Percentiles rank a stretch among this genome's conserved stretches.
Conservation (phyloP, 2,797 vertebrate species). For the Lerista edwardsae region DNA sequence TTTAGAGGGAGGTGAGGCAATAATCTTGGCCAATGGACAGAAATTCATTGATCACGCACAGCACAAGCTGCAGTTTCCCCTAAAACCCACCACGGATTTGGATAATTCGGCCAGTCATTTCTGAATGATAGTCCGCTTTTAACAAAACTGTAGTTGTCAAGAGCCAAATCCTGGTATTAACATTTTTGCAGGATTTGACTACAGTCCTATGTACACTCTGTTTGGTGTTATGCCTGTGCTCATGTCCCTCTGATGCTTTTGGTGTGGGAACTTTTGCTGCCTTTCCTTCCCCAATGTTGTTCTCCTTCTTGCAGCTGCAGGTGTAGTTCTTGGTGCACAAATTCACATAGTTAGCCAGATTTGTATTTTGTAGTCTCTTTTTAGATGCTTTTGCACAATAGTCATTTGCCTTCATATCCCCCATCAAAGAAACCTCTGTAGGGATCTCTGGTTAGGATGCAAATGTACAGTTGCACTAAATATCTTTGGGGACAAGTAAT, state of each 20-base stretch:
- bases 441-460: not conserved
- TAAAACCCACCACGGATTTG: not conserved
- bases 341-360: not conserved
- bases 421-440: not conserved
- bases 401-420: not conserved
- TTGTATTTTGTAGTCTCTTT: constrained; percentile 19
- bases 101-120: not conserved
- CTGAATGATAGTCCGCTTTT: not conserved
- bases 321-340: not conserved
- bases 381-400: constrained; percentile 10
- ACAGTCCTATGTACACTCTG: not conserved
- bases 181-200: not conserved
- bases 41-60: not conserved
- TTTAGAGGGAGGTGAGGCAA: not conserved
- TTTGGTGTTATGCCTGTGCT: not conserved
- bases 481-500: constrained; percentile 11
- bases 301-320: not conserved
- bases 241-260: not conserved
- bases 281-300: not conserved
- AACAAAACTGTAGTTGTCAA: not conserved
- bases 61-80: not conserved
- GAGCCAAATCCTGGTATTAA: not conserved
- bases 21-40: no score
- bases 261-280: not conserved
- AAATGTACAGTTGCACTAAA: not conserved